Base-by-base conservation (phyloP, 1,140 invertebrate species). In the Bombus waltoni region DNA sequence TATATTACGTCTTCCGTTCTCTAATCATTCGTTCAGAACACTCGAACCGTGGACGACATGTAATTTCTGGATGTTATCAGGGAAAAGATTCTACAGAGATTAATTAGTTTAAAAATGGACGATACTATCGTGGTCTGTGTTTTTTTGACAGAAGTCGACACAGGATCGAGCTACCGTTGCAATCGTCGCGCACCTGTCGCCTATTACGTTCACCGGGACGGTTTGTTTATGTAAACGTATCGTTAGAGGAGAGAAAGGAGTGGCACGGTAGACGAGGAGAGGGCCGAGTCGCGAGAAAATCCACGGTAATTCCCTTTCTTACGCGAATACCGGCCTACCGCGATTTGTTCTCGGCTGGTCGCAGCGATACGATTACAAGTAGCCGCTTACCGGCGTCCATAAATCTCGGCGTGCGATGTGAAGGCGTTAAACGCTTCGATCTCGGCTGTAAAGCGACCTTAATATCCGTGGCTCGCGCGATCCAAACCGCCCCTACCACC, bases 211-310 rank as follows among this genome's bases (percentile, higher is more conserved):
- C 81, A 57, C 53, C 83, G 57, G 2, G 74, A 74, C 82, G 87
- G 87, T 90, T 92, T 87, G 89, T 91, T 90, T 92, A 92, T 92
- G 92, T 89, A 92, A 93, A 92, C 92, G 91, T 70, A 62, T 76
- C 87, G 83, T 81, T 83, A 81, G 83, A 87, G 86, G 85, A 68
- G 44, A 85, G 80, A 75, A 88, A 90, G 86, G 88, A 85, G 78
- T 81, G 81, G 82, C 81, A 15, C 6, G 22, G 18, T 3, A 28
- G 44, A 18, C 5, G 10, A 42, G 57, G 53, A n/a, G 57, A 40
- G 53, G 35, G 59, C 42, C 0, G 42, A 47, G 42, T 38, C 44
- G 40, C 78, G 73, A 70, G 82, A 78, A 88, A 88, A 84, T 74
- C 47, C 81, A 47, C 25, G 44, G 53, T 89, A 88, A 88, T 88